These are phyloP conservation scores for Paramormyrops hopkinsi DNA, from an alignment of 2,797 vertebrate genomes.

Conservation along the genomic window DNA sequence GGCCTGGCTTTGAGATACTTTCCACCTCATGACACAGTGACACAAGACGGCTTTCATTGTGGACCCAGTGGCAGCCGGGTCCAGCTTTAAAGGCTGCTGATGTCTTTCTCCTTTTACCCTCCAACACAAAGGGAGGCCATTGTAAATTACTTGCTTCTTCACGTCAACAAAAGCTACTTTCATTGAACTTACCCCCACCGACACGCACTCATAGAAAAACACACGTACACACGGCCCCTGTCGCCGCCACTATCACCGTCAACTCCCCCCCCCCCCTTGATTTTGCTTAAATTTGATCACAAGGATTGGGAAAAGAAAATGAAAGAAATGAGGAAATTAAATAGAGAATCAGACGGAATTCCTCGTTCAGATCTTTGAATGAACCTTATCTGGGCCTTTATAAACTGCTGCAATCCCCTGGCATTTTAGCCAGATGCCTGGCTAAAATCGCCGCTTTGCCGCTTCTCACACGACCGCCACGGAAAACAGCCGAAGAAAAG, in stretches of 20 bases:
- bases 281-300: constrained; percentile 8
- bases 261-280: neutral
- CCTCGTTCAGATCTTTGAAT: neutral
- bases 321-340: neutral
- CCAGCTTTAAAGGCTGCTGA: neutral
- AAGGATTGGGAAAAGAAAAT: neutral
- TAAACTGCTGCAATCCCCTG: neutral
- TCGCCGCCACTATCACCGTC: neutral
- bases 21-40: neutral
- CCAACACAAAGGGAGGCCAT: constrained; percentile 78
- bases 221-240: neutral
- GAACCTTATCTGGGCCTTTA: neutral
- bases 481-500: neutral
- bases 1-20: constrained; percentile 9
- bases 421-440: neutral
- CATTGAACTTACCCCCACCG: constrained; percentile 63
- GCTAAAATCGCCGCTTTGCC: neutral
- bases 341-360: neutral
- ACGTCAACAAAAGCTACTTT: constrained; percentile 83
- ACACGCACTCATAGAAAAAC: constrained; percentile 47
- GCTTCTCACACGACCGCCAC: neutral
- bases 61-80: neutral
- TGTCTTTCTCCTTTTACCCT: constrained; percentile 59
- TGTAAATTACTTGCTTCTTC: constrained; percentile 83
- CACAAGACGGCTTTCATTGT: constrained; percentile 36